phyloP scores from a whole-genome alignment of 2,113 vertebrate genomes.

The Ginglymostoma cirratum region DNA sequence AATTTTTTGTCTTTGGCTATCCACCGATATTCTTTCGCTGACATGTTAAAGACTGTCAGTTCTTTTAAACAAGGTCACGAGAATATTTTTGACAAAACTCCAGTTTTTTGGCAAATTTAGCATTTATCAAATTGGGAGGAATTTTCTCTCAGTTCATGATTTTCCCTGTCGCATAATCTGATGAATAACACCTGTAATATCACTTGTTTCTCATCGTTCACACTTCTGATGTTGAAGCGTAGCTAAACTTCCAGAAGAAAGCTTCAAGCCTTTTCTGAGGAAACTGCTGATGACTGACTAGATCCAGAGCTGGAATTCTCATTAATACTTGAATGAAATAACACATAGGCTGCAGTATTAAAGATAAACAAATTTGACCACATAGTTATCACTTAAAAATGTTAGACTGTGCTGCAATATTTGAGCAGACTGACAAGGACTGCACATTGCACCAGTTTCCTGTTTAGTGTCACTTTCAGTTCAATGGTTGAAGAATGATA shows the following conservation, averaged over 20 bases:
- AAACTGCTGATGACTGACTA: neutral
- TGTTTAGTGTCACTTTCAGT: neutral
- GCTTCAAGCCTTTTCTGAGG: neutral
- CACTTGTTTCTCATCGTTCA: neutral
- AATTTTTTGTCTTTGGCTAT: neutral
- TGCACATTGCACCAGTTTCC: neutral
- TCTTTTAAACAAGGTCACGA: neutral
- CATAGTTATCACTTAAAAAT: neutral
- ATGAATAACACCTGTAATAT: conserved; percentile 8
- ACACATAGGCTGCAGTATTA: neutral
- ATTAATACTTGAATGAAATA: conserved; percentile 20
- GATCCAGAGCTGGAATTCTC: conserved; percentile 20
- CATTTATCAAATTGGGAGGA: neutral
- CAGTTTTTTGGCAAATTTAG: neutral
- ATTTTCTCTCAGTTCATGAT: neutral
- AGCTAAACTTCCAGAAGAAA: neutral
- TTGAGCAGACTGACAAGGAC: neutral
- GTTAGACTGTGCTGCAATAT: neutral
- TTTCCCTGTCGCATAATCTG: neutral
- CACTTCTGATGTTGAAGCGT: neutral
- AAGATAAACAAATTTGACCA: neutral
- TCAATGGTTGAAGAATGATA: neutral
- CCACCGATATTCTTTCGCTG: neutral
- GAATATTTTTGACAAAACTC: neutral
- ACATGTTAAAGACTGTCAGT: neutral